Conservation (phyloP, 2,888 invertebrate species). For the Caenorhabditis imperialis region DNA sequence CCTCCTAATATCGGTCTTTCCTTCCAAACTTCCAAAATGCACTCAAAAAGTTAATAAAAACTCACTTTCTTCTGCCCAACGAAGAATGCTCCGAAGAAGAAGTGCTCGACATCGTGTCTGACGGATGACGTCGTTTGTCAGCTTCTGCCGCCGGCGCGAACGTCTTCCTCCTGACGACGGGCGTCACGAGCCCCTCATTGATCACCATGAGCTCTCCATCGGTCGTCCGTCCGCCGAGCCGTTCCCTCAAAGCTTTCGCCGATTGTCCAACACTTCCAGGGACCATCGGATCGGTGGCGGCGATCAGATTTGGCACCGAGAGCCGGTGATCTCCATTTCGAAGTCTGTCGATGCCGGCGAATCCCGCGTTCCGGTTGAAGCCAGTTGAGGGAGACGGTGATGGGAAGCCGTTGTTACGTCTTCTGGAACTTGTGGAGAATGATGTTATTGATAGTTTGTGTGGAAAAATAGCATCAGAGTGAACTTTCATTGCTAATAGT, state of each 20-base stretch:
- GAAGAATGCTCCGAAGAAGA: slow-evolving; percentile 36
- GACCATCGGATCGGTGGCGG: slow-evolving; percentile 51
- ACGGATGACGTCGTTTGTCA: slow-evolving; percentile 40
- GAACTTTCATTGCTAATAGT: no score
- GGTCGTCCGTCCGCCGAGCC: slow-evolving; percentile 62
- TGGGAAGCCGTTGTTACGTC: slow-evolving; percentile 39
- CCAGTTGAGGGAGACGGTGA: slow-evolving; percentile 30
- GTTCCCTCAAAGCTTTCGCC: slow-evolving; percentile 61
- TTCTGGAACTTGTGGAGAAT: no score
- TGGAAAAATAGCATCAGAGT: no score
- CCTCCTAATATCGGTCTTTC: no score
- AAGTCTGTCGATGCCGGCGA: slow-evolving; percentile 33
- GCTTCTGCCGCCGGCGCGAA: slow-evolving; percentile 47
- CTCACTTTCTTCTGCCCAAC: slow-evolving; percentile 34
- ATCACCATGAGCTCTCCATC: slow-evolving; percentile 70
- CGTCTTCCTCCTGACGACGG: slow-evolving; percentile 70
- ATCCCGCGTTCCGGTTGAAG: slow-evolving; percentile 21
- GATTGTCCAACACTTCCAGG: slow-evolving; percentile 52
- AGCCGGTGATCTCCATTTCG: slow-evolving; percentile 59
- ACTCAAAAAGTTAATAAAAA: no score
- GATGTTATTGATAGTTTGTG: no score
- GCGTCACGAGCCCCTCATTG: slow-evolving; percentile 75
- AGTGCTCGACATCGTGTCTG: slow-evolving; percentile 36
- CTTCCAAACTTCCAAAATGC: no score
- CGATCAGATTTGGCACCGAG: slow-evolving; percentile 66